phyloP scores from a whole-genome alignment of 2,113 vertebrate genomes.

The Pelecanus crispus region DNA sequence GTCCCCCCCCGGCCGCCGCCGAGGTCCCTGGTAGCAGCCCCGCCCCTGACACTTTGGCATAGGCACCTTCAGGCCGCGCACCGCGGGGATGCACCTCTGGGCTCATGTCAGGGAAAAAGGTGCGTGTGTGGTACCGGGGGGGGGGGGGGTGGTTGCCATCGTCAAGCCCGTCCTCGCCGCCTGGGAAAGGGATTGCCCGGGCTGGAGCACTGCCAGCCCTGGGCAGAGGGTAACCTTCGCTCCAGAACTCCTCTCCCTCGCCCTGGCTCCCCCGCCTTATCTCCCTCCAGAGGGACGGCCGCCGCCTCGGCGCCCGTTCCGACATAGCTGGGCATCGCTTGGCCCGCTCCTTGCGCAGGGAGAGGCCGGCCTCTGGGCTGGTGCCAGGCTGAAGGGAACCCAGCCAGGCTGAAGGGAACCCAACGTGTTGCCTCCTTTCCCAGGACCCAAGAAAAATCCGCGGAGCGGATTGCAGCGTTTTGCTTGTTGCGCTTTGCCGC shows the following conservation, averaged over 20 bases:
- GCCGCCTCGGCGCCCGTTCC: background rate
- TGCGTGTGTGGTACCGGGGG: rapidly evolving
- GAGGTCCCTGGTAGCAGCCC: rapidly evolving
- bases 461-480: background rate
- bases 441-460: background rate
- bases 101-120: background rate
- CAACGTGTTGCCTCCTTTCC: background rate
- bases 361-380: background rate
- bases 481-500: background rate
- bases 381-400: background rate
- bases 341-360: background rate
- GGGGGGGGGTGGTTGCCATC: background rate
- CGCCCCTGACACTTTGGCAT: background rate
- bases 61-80: background rate
- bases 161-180: background rate
- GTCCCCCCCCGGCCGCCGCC: background rate
- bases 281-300: background rate
- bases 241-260: background rate
- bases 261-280: background rate
- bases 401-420: background rate
- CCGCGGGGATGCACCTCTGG: background rate
- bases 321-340: background rate
- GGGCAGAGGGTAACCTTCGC: background rate
- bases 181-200: background rate
- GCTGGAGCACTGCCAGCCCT: background rate